A percentile compares a stretch with the other conserved stretches of the same genome.
Conservation (phyloP, 2,888 invertebrate genomes). For the Steinernema scapterisci region DNA sequence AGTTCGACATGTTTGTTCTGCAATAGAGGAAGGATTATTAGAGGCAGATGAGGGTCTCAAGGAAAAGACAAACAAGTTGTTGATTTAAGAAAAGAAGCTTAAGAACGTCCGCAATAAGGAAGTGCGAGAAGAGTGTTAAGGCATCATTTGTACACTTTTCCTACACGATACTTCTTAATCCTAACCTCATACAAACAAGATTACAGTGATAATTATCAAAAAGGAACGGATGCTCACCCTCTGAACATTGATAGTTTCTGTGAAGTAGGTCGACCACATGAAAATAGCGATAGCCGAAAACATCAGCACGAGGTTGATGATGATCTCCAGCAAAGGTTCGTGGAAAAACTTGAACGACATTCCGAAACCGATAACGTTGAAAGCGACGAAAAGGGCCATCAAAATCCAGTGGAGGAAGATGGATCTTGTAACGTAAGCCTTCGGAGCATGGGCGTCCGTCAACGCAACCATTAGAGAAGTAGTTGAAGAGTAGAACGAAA, state of each 20-base stretch:
- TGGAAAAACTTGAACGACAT: constrained; percentile 24
- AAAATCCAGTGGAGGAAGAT: constrained; percentile 42
- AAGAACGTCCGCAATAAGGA: no score
- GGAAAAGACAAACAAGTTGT: no score
- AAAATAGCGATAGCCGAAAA: constrained; percentile 5
- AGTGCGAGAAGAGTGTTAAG: no score
- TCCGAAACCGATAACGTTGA: constrained; percentile 3
- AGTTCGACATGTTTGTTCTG: constrained; percentile 28
- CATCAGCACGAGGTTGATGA: constrained; percentile 19
- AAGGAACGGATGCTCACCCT: no score
- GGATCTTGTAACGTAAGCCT: constrained; percentile 37
- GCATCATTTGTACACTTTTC: no score
- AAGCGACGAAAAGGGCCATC: constrained; percentile 13
- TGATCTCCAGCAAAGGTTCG: background rate
- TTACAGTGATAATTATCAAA: no score
- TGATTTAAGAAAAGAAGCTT: no score
- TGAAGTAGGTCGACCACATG: constrained; percentile 19
- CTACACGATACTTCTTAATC: no score
- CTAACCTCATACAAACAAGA: no score
- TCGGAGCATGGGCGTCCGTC: constrained; percentile 21
- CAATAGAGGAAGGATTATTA: no score
- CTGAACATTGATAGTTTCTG: constrained; percentile 17
- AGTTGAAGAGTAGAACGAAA: constrained; percentile 61
- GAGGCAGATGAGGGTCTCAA: no score
- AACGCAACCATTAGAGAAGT: constrained; percentile 59